Conservation (phyloP, 2,888 invertebrate genomes). For the Eumacrocentrus americanus region DNA sequence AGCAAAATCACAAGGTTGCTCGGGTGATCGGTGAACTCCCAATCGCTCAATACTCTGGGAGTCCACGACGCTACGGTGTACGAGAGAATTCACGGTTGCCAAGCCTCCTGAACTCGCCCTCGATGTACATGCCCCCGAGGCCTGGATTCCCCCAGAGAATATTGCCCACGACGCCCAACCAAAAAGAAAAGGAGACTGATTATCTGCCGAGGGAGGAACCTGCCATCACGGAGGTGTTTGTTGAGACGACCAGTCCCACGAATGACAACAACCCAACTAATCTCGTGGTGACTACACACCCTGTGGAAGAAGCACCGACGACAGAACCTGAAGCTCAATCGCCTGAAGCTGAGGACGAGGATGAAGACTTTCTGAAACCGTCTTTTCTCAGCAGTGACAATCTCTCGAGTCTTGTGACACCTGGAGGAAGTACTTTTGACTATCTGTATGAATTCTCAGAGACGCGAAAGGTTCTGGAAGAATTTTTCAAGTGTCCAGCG, state of each 20-base stretch:
- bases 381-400: constrained; percentile 53
- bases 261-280: constrained; percentile 32
- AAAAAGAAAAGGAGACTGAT: constrained; percentile 47
- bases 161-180: constrained; percentile 60
- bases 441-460: constrained; percentile 92
- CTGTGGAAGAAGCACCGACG: constrained; percentile 22
- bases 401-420: constrained; percentile 56
- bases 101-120: constrained; percentile 69
- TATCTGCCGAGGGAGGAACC: constrained; percentile 29
- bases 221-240: constrained; percentile 33
- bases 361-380: constrained; percentile 44
- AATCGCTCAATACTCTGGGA: constrained; percentile 93
- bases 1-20: constrained; percentile 64
- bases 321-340: constrained; percentile 26
- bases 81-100: constrained; percentile 65
- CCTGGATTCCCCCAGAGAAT: constrained; percentile 86
- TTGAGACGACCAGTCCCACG: constrained; percentile 31
- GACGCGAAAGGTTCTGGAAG: constrained; percentile 88
- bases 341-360: constrained; percentile 36
- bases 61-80: constrained; percentile 82
- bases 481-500: constrained; percentile 86
- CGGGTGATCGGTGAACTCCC: constrained; percentile 82
- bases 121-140: constrained; percentile 74
- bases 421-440: constrained; percentile 72
- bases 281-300: constrained; percentile 29